Evolutionary conservation across 2,113 vertebrate genomes (phyloP), one percentile per base, ranked within the genome.

Genomic region (Martes martes): DNA sequence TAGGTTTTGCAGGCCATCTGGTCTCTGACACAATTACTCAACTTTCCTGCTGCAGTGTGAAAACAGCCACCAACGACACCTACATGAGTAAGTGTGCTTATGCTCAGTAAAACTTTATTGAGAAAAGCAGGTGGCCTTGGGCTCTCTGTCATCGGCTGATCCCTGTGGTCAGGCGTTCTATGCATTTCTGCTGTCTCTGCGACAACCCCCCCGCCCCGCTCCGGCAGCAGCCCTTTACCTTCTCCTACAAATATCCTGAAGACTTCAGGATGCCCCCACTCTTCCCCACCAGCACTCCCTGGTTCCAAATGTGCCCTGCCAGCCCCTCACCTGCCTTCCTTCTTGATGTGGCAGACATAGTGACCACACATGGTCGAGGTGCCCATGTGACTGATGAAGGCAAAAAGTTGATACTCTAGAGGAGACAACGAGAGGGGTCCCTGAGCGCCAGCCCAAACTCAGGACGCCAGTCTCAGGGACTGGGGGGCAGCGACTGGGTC

Each of bases 311-410:
- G 21, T 36, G 55, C 23, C 23, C 7, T 0, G 61, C 78, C 50
- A 82, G 95, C 3, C 42, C 84, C 99, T 99, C 97, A 99, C 99
- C 99, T 99, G 97, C 99, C 99, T 67, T 99, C 99, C 98, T 99
- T 99, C 99, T 99, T 99, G 99, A 99, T 99, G 98, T 99, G 99
- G 98, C 99, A 99, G 97, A 99, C 99, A 0, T 99, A 99, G 98
- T 99, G 99, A 91, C 99, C 99, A 59, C 99, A 99, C 99, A 99
- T 99, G 82, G 99, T 99, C 2, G 99, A 99, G 13, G 99, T 99
- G 97, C 99, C 99, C 99, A 99, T 99, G 99, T 99, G 99, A 98
- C 99, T 99, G 99, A 99, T 99, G 98, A 99, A 99, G 74, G 99
- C 99, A 98, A 99, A 99, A 86, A 99, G 99, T 98, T 99, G 99